phyloP scores from a whole-genome alignment of 2,888 invertebrate species.

The Patella pellucida region DNA sequence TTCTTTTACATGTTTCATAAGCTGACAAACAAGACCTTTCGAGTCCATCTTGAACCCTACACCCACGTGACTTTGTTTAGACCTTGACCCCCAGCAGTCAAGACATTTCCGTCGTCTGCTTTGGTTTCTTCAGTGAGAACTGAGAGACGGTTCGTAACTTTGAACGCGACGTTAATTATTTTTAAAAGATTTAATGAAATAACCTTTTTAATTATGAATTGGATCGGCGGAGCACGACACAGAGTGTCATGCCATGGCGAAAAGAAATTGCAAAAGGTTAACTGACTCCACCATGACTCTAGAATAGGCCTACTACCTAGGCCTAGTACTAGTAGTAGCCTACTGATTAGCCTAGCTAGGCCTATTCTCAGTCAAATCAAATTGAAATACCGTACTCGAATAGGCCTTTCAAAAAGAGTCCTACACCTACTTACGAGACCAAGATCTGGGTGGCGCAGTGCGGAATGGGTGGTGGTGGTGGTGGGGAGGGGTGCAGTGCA shows the following conservation, averaged over 20 bases:
- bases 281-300: too few species aligned
- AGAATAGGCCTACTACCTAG: too few species aligned
- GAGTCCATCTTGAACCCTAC: neutral
- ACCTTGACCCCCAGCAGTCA: neutral
- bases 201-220: conserved; percentile 48
- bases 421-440: too few species aligned
- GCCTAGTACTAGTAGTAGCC: too few species aligned
- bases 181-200: too few species aligned
- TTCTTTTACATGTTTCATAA: conserved; percentile 18
- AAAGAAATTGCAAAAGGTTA: conserved; percentile 55
- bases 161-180: neutral
- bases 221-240: conserved; percentile 61
- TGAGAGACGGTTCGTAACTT: conserved; percentile 13
- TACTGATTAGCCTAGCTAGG: too few species aligned
- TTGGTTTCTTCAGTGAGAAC: neutral
- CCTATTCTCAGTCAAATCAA: too few species aligned
- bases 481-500: too few species aligned
- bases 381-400: too few species aligned
- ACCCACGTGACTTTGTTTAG: neutral
- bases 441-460: too few species aligned
- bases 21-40: neutral
- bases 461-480: too few species aligned
- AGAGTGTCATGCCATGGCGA: conserved; percentile 50
- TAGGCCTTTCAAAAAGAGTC: too few species aligned
- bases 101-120: neutral